These are phyloP conservation scores for Endotricha flammealis DNA, from an alignment of 2,888 invertebrate genomes.

Conservation along the genomic window DNA sequence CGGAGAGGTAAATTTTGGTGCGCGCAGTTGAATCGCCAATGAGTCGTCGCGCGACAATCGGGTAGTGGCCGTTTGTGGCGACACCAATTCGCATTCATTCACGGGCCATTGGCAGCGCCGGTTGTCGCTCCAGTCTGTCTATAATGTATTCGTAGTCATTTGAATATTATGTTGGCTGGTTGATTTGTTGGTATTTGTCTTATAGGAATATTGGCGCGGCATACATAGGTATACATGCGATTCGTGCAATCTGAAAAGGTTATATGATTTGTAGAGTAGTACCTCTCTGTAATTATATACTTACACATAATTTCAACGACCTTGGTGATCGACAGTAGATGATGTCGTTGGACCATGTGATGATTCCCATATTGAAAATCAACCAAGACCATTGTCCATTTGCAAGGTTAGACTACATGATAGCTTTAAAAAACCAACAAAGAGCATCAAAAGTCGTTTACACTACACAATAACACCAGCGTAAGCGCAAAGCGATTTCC, in stretches of 20 bases:
- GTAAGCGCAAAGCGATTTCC: slow-evolving; percentile 29
- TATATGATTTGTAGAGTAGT: no score
- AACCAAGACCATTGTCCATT: no score
- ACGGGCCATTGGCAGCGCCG: slow-evolving; percentile 47
- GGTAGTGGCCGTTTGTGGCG: slow-evolving; percentile 63
- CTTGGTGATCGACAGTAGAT: no score
- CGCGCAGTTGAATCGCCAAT: slow-evolving; percentile 55
- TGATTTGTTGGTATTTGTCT: neutral
- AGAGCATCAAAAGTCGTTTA: slow-evolving; percentile 2
- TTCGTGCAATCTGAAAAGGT: no score
- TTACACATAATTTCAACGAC: no score
- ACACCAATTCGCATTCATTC: slow-evolving; percentile 67
- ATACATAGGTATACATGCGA: no score
- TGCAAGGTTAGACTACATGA: slow-evolving; percentile 35
- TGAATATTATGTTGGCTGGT: neutral
- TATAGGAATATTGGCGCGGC: no score
- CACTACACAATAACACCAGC: no score
- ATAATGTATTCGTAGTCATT: slow-evolving; percentile 39
- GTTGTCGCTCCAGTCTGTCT: slow-evolving; percentile 32
- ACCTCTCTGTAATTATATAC: no score
- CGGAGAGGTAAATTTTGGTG: slow-evolving; percentile 48
- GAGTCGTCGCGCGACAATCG: slow-evolving; percentile 69
- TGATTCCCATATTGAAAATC: no score
- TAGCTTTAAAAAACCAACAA: slow-evolving; percentile 27
- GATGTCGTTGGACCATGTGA: no score